These are phyloP conservation scores for Hylaeus volcanicus DNA, from an alignment of 1,140 invertebrate genomes.

Conservation along the genomic window DNA sequence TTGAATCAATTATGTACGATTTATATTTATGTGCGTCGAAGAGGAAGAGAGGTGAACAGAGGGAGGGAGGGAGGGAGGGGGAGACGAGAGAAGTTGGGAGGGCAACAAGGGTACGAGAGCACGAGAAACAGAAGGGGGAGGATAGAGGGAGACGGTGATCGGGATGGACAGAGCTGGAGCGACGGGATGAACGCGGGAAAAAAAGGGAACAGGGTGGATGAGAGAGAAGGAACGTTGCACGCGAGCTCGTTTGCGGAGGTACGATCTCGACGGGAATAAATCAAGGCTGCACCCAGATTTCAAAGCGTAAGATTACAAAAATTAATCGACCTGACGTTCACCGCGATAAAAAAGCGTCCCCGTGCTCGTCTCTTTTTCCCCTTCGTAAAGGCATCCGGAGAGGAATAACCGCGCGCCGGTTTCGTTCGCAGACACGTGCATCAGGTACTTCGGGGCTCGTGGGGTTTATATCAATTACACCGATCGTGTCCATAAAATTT, in stretches of 20 bases:
- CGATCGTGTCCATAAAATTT: conserved; percentile 64
- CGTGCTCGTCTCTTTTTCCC: neutral
- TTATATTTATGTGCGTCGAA: conserved; percentile 69
- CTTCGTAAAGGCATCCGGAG: neutral
- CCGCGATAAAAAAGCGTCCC: conserved; percentile 58
- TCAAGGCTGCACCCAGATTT: conserved; percentile 70
- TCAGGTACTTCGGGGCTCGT: conserved; percentile 5
- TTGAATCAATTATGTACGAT: conserved; percentile 74
- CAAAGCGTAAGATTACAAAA: conserved; percentile 68
- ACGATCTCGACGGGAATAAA: conserved; percentile 67
- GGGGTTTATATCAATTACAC: conserved; percentile 65
- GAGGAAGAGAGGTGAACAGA: conserved; percentile 36
- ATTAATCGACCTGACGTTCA: conserved; percentile 66
- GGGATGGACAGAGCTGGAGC: conserved; percentile 1
- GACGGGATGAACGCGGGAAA: neutral
- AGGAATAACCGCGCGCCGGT: conserved; percentile 21
- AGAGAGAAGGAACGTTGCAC: conserved; percentile 27
- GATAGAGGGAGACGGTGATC: conserved; percentile 4
- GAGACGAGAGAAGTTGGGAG: conserved; percentile 8
- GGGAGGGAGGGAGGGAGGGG: neutral
- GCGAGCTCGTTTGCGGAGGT: conserved; percentile 54
- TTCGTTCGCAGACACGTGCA: conserved; percentile 14
- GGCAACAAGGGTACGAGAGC: conserved; percentile 17
- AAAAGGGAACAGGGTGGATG: neutral
- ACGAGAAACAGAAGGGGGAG: conserved; percentile 18